phyloP scores from a whole-genome alignment of 2,888 invertebrate genomes.

The Hypomecis punctinalis region DNA sequence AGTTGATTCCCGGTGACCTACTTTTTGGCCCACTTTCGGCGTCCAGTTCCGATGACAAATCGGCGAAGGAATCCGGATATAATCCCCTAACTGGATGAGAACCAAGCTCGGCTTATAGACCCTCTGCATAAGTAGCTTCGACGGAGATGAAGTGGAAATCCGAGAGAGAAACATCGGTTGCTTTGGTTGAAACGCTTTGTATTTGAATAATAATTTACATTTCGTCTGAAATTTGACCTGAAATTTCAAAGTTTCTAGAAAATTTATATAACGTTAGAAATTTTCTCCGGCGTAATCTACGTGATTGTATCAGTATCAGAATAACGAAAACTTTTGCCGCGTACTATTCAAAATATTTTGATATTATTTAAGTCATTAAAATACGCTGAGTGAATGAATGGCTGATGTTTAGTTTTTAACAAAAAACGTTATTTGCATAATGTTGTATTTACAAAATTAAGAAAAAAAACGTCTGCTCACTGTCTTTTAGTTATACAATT shows the following conservation, averaged over 20 bases:
- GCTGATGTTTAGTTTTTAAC: too few relatives aligned
- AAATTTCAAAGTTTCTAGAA: not conserved
- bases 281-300: too few relatives aligned
- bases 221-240: constrained; percentile 1
- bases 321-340: too few relatives aligned
- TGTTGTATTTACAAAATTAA: too few relatives aligned
- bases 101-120: constrained; percentile 10
- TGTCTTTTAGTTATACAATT: too few relatives aligned
- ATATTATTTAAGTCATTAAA: too few relatives aligned
- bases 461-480: too few relatives aligned
- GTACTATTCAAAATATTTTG: too few relatives aligned
- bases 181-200: not conserved
- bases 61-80: constrained; percentile 15
- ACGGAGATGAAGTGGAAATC: constrained; percentile 21
- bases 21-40: constrained; percentile 20
- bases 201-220: not conserved
- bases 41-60: constrained; percentile 31
- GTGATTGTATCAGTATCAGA: too few relatives aligned
- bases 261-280: too few relatives aligned
- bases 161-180: constrained; percentile 6
- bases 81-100: constrained; percentile 25
- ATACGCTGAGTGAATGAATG: too few relatives aligned
- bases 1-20: constrained; percentile 20
- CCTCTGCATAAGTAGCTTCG: constrained; percentile 16
- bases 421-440: too few relatives aligned